These are phyloP conservation scores for Lycia hirtaria DNA, from an alignment of 2,888 invertebrate species.

Conservation along the genomic window DNA sequence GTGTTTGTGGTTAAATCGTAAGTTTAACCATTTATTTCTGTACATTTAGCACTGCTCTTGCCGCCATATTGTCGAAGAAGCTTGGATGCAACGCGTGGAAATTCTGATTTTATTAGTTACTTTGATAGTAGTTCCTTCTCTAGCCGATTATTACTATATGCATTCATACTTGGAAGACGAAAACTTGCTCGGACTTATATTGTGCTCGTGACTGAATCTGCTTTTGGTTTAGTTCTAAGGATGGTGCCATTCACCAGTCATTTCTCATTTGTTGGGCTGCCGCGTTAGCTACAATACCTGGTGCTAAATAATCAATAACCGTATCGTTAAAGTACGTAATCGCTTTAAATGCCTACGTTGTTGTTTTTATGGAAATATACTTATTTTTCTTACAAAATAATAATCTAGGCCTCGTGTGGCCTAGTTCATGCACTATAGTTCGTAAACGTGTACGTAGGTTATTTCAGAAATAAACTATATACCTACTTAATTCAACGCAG, in stretches of 20 bases:
- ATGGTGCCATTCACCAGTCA: neutral
- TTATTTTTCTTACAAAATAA: neutral
- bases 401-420: constrained; percentile 1
- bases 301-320: no score
- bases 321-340: neutral
- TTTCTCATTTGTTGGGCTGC: no score
- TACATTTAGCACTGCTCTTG: no score
- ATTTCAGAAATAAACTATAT: neutral
- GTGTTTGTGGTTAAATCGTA: constrained; percentile 10
- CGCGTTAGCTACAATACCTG: no score
- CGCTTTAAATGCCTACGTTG: no score
- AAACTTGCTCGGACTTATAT: neutral
- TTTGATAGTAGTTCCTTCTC: neutral
- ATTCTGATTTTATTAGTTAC: neutral
- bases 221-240: neutral
- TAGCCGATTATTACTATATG: neutral
- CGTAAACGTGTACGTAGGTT: neutral
- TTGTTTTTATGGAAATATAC: neutral
- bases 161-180: neutral
- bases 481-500: neutral
- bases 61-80: constrained; percentile 21
- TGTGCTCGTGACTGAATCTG: neutral
- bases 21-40: neutral
- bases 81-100: constrained; percentile 6
- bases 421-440: no score